Percentiles rank a stretch among this genome's conserved stretches.
phyloP scores from a whole-genome alignment of 64 coral and sea anemone species.

The Hydrozoanthus tunicans region DNA sequence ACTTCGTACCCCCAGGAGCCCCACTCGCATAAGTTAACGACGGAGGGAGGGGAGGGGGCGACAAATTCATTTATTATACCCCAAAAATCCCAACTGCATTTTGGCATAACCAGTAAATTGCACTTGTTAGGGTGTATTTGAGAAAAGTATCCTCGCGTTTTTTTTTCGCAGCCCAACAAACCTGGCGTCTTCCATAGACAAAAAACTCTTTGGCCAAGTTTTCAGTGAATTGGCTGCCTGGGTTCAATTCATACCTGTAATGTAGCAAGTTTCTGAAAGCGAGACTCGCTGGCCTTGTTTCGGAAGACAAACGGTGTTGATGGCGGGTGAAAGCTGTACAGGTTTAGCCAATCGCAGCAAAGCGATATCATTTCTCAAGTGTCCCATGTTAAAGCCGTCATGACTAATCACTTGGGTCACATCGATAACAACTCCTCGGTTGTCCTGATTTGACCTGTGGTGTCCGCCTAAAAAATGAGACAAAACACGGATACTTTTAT shows the following conservation, averaged over 20 bases:
- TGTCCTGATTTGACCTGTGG: conserved; percentile 7
- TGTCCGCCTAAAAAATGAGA: not conserved
- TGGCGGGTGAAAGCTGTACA: conserved; percentile 17
- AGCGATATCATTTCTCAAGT: conserved; percentile 70
- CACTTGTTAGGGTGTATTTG: too few relatives aligned
- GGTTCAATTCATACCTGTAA: conserved; percentile 49
- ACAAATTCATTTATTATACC: too few relatives aligned
- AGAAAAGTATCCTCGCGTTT: too few relatives aligned
- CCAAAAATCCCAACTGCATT: too few relatives aligned
- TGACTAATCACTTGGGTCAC: conserved; percentile 64
- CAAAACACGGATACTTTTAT: not conserved
- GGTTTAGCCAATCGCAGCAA: conserved; percentile 47
- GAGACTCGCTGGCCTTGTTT: conserved; percentile 38
- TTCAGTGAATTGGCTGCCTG: too few relatives aligned
- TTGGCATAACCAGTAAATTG: too few relatives aligned
- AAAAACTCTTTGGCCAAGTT: not conserved
- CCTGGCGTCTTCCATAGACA: not conserved
- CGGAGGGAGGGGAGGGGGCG: too few relatives aligned
- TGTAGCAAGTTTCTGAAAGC: conserved; percentile 52
- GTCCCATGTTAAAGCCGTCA: conserved; percentile 48
- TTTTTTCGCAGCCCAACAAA: too few relatives aligned
- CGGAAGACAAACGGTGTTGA: conserved; percentile 69
- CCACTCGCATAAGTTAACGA: too few relatives aligned
- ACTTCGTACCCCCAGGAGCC: too few relatives aligned
- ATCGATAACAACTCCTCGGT: not conserved